These are phyloP conservation scores for Idaea biselata DNA, from an alignment of 2,888 invertebrate genomes.

Conservation along the genomic window DNA sequence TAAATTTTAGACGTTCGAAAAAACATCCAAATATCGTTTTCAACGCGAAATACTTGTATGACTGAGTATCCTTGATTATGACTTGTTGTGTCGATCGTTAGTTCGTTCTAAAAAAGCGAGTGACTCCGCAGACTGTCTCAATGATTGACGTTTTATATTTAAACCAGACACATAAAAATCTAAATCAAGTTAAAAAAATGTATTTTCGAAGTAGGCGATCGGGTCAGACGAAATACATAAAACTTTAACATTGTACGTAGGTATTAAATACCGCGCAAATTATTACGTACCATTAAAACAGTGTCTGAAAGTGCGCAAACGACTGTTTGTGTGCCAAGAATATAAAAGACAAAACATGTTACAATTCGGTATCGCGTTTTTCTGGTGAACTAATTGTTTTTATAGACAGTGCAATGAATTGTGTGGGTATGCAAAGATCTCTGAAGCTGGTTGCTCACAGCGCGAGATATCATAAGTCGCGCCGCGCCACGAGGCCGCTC, in stretches of 20 bases:
- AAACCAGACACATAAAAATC: neutral
- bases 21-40: no score
- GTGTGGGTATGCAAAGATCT: no score
- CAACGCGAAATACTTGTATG: no score
- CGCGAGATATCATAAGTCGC: no score
- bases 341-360: conserved; percentile 1
- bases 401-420: neutral
- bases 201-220: neutral
- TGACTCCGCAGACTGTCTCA: neutral
- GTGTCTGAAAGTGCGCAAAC: neutral
- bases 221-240: neutral
- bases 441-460: no score
- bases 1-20: no score
- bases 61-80: no score
- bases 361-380: neutral
- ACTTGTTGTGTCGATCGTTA: neutral
- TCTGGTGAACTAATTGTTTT: neutral
- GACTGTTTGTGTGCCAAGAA: neutral
- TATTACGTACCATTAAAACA: conserved; percentile 1
- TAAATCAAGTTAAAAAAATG: neutral
- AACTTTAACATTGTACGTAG: neutral
- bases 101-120: neutral
- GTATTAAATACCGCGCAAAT: neutral
- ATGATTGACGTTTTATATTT: neutral
- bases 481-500: no score